Percentiles rank a stretch among this genome's conserved stretches.
phyloP scores from a whole-genome alignment of 2,888 invertebrate species.

The Mythimna loreyi region DNA sequence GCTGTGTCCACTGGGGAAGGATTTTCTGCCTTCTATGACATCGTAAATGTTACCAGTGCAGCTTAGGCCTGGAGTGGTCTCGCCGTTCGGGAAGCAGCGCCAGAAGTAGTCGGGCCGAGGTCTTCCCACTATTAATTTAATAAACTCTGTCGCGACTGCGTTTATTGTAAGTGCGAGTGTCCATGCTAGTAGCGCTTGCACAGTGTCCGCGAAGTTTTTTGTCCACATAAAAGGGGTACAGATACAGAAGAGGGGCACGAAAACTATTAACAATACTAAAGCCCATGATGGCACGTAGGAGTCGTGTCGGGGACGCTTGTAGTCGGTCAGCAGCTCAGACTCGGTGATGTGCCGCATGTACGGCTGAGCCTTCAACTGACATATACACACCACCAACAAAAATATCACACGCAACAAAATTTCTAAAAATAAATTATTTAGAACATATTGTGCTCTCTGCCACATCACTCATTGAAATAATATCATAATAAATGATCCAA shows the following conservation, averaged over 20 bases:
- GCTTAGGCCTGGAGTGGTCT: constrained; percentile 79
- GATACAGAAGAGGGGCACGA: constrained; percentile 90
- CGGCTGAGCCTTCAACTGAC: constrained; percentile 92
- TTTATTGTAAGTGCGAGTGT: constrained; percentile 92
- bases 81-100: constrained; percentile 95
- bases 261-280: constrained; percentile 91
- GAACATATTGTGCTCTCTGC: constrained; percentile 57
- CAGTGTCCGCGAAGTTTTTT: constrained; percentile 66
- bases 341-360: constrained; percentile 94
- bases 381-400: constrained; percentile 69
- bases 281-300: constrained; percentile 92
- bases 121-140: constrained; percentile 92
- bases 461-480: constrained; percentile 62
- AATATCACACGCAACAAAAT: constrained; percentile 70
- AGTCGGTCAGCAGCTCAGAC: constrained; percentile 93
- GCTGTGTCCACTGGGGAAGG: constrained; percentile 97
- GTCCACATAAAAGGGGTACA: constrained; percentile 78
- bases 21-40: constrained; percentile 95
- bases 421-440: constrained; percentile 66
- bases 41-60: constrained; percentile 92
- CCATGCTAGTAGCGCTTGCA: constrained; percentile 86
- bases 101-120: constrained; percentile 96
- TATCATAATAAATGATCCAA: constrained; percentile 20
- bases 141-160: constrained; percentile 91
- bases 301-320: constrained; percentile 93